A percentile compares a stretch with the other conserved stretches of the same genome.
phyloP scores from a whole-genome alignment of 2,797 vertebrate species.

The Amniataba percoides region DNA sequence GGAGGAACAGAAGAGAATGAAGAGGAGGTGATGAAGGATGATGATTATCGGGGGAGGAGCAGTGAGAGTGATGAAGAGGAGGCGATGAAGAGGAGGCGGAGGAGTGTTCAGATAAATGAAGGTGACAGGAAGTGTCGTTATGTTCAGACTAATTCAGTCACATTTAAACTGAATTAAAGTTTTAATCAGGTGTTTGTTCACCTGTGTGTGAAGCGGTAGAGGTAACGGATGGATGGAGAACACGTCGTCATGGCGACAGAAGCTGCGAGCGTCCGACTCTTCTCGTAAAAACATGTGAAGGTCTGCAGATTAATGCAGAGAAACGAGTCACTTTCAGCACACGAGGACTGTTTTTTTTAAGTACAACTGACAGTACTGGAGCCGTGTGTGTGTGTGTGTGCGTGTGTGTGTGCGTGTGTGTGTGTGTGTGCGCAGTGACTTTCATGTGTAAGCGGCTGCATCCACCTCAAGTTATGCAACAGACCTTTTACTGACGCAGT shows the following conservation, averaged over 20 bases:
- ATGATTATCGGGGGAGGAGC: neutral
- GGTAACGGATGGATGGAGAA: too few relatives aligned
- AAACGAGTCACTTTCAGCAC: neutral
- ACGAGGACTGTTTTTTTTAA: neutral
- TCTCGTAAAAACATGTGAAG: too few relatives aligned
- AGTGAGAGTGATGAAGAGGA: neutral
- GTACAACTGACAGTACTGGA: slow-evolving; percentile 11
- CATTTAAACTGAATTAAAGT: too few relatives aligned
- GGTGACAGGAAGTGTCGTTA: too few relatives aligned
- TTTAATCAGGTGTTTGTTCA: too few relatives aligned
- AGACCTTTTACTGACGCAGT: slow-evolving; percentile 58
- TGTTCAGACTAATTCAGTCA: too few relatives aligned
- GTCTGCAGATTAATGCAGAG: too few relatives aligned
- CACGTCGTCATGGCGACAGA: neutral
- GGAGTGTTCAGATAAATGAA: too few relatives aligned
- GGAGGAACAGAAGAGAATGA: neutral
- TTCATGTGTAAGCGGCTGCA: slow-evolving; percentile 2
- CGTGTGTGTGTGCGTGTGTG: slow-evolving; percentile 8
- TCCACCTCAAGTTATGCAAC: slow-evolving; percentile 59
- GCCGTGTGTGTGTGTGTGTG: neutral
- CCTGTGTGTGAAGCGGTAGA: too few relatives aligned
- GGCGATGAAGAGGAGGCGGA: neutral
- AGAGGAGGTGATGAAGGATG: neutral
- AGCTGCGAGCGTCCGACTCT: neutral
- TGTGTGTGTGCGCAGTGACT: neutral